These are phyloP conservation scores for Pangasius djambal DNA, from an alignment of 2,797 vertebrate genomes.

Conservation along the genomic window DNA sequence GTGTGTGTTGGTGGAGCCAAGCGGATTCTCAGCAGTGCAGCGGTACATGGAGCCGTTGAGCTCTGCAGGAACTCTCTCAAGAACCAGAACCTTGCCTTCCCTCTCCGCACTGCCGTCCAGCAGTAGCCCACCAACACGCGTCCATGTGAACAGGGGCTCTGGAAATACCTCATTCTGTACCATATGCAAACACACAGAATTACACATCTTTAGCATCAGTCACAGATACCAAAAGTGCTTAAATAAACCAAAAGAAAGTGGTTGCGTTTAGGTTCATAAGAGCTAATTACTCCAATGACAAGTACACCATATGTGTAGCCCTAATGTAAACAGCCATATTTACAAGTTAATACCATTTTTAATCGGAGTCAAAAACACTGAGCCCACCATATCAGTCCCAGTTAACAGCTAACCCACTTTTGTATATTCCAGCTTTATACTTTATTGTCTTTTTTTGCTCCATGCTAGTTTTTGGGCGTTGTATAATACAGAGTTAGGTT, in stretches of 20 bases:
- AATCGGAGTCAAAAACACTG: background rate
- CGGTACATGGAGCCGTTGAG: slow-evolving; percentile 95
- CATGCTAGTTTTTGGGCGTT: background rate
- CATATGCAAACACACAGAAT: slow-evolving; percentile 16
- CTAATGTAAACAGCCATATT: background rate
- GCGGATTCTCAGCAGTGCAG: slow-evolving; percentile 91
- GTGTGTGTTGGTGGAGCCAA: slow-evolving; percentile 92
- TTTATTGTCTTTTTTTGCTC: background rate
- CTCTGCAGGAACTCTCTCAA: slow-evolving; percentile 88
- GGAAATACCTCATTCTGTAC: slow-evolving; percentile 90
- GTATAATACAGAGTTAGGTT: background rate
- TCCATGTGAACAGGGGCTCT: slow-evolving; percentile 93
- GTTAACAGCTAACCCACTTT: background rate
- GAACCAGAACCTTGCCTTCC: slow-evolving; percentile 82
- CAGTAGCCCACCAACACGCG: slow-evolving; percentile 84
- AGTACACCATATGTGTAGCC: background rate
- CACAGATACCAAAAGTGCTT: background rate
- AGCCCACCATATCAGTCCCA: background rate
- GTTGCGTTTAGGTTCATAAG: background rate
- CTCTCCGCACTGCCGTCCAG: slow-evolving; percentile 85
- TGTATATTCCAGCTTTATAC: background rate
- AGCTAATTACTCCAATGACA: background rate
- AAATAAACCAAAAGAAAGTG: background rate
- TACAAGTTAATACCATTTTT: background rate
- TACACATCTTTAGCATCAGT: background rate